phyloP scores from a whole-genome alignment of 2,888 invertebrate genomes.

The Mesochorus sp. region DNA sequence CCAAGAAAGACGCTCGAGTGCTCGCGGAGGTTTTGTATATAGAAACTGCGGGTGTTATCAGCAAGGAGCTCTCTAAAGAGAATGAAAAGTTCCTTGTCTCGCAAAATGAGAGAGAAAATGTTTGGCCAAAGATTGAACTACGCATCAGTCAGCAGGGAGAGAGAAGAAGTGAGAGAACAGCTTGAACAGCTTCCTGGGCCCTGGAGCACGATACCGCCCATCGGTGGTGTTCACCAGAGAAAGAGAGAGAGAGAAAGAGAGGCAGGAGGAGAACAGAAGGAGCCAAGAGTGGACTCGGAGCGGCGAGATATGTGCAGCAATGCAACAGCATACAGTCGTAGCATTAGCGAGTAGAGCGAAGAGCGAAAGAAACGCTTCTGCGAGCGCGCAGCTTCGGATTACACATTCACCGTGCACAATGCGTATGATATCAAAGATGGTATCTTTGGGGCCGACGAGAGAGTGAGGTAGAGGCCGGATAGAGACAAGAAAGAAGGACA shows the following conservation, averaged over 20 bases:
- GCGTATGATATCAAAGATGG: constrained; percentile 62
- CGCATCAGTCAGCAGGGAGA: constrained; percentile 50
- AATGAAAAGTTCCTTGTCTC: constrained; percentile 1
- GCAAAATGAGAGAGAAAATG: constrained; percentile 15
- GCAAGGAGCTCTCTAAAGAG: constrained; percentile 28
- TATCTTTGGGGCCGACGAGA: constrained; percentile 50
- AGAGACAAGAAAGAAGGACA: constrained; percentile 9
- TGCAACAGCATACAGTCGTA: constrained; percentile 45
- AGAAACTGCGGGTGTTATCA: not conserved
- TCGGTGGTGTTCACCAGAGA: constrained; percentile 46
- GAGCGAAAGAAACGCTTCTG: constrained; percentile 60
- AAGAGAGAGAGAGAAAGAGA: constrained; percentile 2
- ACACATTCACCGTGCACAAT: constrained; percentile 67
- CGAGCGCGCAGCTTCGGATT: constrained; percentile 63
- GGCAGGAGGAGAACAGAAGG: constrained; percentile 13
- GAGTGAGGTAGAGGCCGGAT: constrained; percentile 1
- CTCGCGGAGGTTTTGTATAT: no score
- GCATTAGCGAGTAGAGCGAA: constrained; percentile 50
- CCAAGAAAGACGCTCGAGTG: no score
- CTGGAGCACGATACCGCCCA: constrained; percentile 62
- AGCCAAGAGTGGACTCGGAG: constrained; percentile 20
- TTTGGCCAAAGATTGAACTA: constrained; percentile 36
- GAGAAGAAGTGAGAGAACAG: constrained; percentile 33
- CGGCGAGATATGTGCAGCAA: constrained; percentile 35
- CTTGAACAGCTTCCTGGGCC: constrained; percentile 56